Evolutionary conservation across 30 jellyfish, hydroid and myxozoan species (phyloP).

Genomic region (Rhopilema esculentum): DNA sequence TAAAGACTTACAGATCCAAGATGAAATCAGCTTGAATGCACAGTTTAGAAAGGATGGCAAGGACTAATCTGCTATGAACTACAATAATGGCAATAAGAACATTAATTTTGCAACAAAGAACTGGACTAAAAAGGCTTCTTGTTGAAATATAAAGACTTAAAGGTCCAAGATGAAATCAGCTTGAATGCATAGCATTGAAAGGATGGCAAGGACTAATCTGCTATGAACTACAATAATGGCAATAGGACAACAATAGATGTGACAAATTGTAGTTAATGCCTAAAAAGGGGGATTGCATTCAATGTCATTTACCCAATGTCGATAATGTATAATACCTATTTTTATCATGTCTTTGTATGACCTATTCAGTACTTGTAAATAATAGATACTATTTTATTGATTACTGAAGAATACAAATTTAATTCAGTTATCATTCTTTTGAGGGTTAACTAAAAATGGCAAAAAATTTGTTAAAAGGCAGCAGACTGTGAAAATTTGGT

Average conservation of each 20-base stretch:
- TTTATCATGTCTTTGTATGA: neutral
- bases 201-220: neutral
- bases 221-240: neutral
- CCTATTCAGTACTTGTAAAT: neutral
- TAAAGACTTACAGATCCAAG: neutral
- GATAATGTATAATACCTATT: neutral
- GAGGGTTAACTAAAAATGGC: neutral
- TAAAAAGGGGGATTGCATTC: neutral
- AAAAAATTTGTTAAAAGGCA: neutral
- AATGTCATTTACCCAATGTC: neutral
- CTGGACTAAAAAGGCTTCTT: neutral
- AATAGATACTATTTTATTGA: neutral
- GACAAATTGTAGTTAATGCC: neutral
- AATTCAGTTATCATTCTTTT: neutral
- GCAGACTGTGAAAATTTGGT: neutral
- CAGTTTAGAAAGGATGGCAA: neutral
- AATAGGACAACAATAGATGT: neutral
- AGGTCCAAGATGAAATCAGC: neutral
- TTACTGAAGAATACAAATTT: slow-evolving; percentile 8
- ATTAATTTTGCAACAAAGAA: neutral
- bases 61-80: neutral
- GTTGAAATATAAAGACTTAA: neutral
- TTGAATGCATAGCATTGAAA: neutral
- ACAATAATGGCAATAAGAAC: neutral
- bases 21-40: neutral